These are phyloP conservation scores for Coelopa frigida DNA, from an alignment of 1,140 invertebrate species.

Conservation along the genomic window DNA sequence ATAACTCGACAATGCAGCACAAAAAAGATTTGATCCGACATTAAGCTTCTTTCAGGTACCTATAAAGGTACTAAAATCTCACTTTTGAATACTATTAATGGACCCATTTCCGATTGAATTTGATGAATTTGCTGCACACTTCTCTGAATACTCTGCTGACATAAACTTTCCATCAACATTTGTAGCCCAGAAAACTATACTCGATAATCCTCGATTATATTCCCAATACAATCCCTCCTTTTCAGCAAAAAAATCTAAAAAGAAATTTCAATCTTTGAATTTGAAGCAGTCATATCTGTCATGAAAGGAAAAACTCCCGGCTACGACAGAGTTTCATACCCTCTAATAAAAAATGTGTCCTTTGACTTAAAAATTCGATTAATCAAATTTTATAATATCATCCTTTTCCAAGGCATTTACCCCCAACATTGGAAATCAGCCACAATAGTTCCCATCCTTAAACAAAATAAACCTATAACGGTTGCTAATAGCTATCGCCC, in stretches of 20 bases:
- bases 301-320: conserved; percentile 10
- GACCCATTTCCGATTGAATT: conserved; percentile 4
- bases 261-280: not conserved
- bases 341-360: conserved; percentile 10
- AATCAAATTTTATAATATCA: conserved; percentile 7
- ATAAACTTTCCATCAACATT: too few species aligned
- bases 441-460: conserved; percentile 10
- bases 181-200: too few species aligned
- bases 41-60: conserved; percentile 9
- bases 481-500: conserved; percentile 6
- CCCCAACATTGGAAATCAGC: conserved; percentile 9
- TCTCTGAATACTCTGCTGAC: too few species aligned
- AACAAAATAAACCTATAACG: conserved; percentile 13
- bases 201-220: conserved; percentile 1
- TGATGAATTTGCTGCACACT: too few species aligned
- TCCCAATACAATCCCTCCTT: not conserved
- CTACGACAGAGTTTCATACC: conserved; percentile 10
- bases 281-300: conserved; percentile 5
- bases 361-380: not conserved
- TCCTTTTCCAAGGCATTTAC: conserved; percentile 2
- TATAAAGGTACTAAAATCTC: conserved; percentile 5
- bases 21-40: conserved; percentile 13
- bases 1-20: not conserved
- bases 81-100: conserved; percentile 10
- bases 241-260: conserved; percentile 2